Evolutionary conservation across 2,113 vertebrate species (phyloP).

Genomic region (Cisticola juncidis): DNA sequence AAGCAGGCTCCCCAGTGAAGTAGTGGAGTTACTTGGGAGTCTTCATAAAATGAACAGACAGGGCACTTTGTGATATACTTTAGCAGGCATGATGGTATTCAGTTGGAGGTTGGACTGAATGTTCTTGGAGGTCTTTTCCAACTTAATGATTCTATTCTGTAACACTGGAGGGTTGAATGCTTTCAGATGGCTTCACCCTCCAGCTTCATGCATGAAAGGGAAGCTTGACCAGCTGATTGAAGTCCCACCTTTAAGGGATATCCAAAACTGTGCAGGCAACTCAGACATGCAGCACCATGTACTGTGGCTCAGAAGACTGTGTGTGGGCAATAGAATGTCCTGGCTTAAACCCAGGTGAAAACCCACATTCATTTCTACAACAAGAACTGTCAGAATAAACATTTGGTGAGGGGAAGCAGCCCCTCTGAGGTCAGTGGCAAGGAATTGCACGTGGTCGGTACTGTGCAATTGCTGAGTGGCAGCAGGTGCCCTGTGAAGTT

Average conservation of each 20-base stretch:
- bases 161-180: background rate
- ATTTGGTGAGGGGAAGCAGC: background rate
- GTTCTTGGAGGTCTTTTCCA: background rate
- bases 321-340: background rate
- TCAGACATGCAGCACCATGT: rapidly evolving
- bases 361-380: background rate
- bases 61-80: background rate
- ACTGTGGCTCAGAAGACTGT: background rate
- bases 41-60: background rate
- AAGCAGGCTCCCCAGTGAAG: background rate
- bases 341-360: background rate
- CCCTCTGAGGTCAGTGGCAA: background rate
- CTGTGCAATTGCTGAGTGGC: background rate
- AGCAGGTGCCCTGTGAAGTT: background rate
- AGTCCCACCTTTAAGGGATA: background rate
- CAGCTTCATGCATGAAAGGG: background rate
- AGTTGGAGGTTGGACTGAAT: background rate
- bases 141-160: background rate
- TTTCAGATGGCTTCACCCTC: background rate
- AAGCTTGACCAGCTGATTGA: background rate
- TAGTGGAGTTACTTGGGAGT: background rate
- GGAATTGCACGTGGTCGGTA: background rate
- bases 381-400: background rate
- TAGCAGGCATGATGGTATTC: background rate
- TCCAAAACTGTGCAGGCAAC: background rate